Base-by-base conservation (phyloP, 2,888 invertebrate species). In the Epirrita christyi region DNA sequence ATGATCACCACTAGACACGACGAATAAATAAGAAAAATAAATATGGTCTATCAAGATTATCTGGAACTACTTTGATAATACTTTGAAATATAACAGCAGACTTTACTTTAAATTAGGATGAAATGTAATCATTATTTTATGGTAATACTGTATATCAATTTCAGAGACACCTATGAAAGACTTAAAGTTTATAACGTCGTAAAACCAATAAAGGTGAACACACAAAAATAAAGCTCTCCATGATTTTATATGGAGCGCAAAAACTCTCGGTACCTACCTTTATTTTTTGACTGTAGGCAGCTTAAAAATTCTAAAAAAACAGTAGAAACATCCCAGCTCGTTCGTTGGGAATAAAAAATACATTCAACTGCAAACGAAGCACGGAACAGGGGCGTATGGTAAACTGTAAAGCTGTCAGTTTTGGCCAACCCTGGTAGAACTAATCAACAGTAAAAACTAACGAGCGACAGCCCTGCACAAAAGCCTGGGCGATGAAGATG, bases 371-470 rank as follows among this genome's bases (percentile, higher is more conserved):
- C 61, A 52, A 55, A 55, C 50, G 57, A 59, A 64, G 53, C 46
- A 21, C 29, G 32, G 15, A 14, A 36, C 36, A 46, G 29, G 37
- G 47, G 38, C 14, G 7, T 7, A 36, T 28, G 49, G 43, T 40
- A 61, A 45, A 48, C 50, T 55, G 57, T 55, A 59, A 59, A 61
- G 62, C 50, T 57, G 58, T 63, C 63, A 63, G 64, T 67, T 69
- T 67, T 64, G 55, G 50, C 57, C 53, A 51, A 44, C 59, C 65
- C 63, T 62, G 61, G 65, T 65, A 67, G 71, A 78, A 76, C 78
- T 76, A 78, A 78, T 78, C 76, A 78, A 75, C 76, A 70, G 68
- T 70, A 63, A 70, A 71, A 71, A 71, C 65, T 71, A 76, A 76
- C 74, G 75, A 69, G 66, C 61, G 59, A 59, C 75, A 70, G 55